Conservation (phyloP, 2,888 invertebrate species). For the Nomada goodeniana region DNA sequence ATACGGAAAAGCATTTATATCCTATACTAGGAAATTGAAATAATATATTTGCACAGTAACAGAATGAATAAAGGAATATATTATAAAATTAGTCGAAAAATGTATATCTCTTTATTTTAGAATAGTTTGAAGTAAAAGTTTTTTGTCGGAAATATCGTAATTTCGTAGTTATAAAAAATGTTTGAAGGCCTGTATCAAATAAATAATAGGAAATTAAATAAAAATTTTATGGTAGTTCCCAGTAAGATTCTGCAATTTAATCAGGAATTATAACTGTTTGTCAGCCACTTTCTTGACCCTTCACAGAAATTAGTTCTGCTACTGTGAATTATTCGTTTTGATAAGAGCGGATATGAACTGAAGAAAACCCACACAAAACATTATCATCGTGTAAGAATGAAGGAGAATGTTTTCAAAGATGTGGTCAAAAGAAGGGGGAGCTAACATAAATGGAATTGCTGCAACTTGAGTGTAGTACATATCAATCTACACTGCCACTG, state of each 20-base stretch:
- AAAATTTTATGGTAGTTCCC: background rate
- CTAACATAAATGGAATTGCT: slow-evolving; percentile 77
- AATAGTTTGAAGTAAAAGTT: background rate
- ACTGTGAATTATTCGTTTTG: slow-evolving; percentile 49
- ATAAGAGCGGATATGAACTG: slow-evolving; percentile 50
- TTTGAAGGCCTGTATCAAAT: background rate
- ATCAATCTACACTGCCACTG: slow-evolving; percentile 63
- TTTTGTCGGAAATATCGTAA: too few species aligned
- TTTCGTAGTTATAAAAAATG: background rate
- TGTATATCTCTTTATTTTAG: background rate
- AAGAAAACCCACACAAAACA: slow-evolving; percentile 55
- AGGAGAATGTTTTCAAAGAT: slow-evolving; percentile 59
- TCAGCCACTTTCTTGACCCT: slow-evolving; percentile 2
- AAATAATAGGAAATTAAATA: background rate
- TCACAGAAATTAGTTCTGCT: slow-evolving; percentile 45
- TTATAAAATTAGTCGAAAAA: background rate
- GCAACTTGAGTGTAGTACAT: slow-evolving; percentile 70
- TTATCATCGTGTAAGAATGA: slow-evolving; percentile 58
- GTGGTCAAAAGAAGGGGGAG: slow-evolving; percentile 69
- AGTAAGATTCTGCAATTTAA: slow-evolving; percentile 1
- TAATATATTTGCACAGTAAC: slow-evolving; percentile 4
- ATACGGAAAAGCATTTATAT: slow-evolving; percentile 63
- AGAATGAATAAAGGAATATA: background rate
- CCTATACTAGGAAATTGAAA: slow-evolving; percentile 55
- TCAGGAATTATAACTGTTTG: slow-evolving; percentile 1